phyloP scores from a whole-genome alignment of 2,797 vertebrate species.

The Otus scops region DNA sequence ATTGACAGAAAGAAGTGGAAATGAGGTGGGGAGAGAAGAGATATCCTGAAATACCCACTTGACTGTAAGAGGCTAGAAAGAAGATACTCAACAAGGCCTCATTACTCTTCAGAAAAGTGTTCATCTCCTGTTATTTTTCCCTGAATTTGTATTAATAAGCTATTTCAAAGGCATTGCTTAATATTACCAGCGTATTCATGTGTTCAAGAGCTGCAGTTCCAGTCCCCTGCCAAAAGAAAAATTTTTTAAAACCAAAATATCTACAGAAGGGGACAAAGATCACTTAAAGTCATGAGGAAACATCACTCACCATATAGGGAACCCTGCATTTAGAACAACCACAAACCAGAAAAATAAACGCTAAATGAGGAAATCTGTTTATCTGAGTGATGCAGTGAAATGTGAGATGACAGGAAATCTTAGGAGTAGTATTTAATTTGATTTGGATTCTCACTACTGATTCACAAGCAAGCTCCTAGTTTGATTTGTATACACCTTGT shows the following conservation, averaged over 20 bases:
- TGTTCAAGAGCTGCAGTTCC: not conserved
- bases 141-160: not conserved
- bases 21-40: not conserved
- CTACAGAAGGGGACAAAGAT: not conserved
- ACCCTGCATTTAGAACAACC: not conserved
- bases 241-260: not conserved
- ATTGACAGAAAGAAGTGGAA: not conserved
- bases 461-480: not conserved
- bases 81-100: not conserved
- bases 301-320: no score
- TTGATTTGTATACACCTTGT: not conserved
- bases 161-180: not conserved
- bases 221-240: not conserved
- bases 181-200: not conserved
- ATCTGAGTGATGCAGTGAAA: not conserved
- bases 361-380: not conserved
- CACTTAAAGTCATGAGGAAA: not conserved
- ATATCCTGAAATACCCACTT: not conserved
- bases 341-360: not conserved
- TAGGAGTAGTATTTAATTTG: not conserved
- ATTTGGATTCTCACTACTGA: not conserved
- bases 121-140: not conserved
- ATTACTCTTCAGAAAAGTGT: not conserved
- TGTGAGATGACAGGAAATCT: not conserved
- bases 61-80: not conserved